These are phyloP conservation scores for Entomobrya proxima DNA, from an alignment of 2,888 invertebrate species.

Conservation along the genomic window DNA sequence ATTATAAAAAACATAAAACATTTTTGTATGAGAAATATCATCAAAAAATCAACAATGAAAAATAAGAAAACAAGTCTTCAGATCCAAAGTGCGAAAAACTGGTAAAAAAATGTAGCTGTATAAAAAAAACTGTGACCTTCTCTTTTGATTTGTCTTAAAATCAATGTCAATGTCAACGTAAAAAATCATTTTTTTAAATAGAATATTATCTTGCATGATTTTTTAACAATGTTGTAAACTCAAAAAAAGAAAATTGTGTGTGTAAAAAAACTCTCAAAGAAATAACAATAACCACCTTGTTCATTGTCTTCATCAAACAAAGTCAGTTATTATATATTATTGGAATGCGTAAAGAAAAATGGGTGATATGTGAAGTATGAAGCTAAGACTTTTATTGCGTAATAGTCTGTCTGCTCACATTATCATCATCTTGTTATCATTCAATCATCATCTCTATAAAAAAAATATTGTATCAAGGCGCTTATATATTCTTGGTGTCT, in stretches of 20 bases:
- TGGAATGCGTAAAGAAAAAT: not conserved
- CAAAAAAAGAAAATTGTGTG: not conserved
- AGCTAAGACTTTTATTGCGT: not conserved
- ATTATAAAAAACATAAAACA: not conserved
- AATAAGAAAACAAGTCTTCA: no score
- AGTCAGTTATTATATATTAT: slow-evolving; percentile 14
- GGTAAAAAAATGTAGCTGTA: not conserved
- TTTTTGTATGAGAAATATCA: slow-evolving; percentile 4
- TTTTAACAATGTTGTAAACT: not conserved
- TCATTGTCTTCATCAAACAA: slow-evolving; percentile 23
- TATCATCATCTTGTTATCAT: not conserved
- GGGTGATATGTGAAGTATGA: not conserved
- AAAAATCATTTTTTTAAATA: not conserved
- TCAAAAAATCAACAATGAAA: no score
- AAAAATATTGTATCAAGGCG: slow-evolving; percentile 11
- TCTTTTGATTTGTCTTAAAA: slow-evolving; percentile 28
- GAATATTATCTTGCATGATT: not conserved
- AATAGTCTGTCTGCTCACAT: not conserved
- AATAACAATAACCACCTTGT: slow-evolving; percentile 36
- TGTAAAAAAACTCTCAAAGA: slow-evolving; percentile 6
- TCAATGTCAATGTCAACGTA: not conserved
- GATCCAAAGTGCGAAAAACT: slow-evolving; percentile 12
- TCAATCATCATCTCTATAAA: slow-evolving; percentile 10
- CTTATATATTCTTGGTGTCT: slow-evolving; percentile 57
- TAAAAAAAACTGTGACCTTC: not conserved